Evolutionary conservation across 2,113 vertebrate genomes (phyloP).

Genomic region (Odontophorus gujanensis): DNA sequence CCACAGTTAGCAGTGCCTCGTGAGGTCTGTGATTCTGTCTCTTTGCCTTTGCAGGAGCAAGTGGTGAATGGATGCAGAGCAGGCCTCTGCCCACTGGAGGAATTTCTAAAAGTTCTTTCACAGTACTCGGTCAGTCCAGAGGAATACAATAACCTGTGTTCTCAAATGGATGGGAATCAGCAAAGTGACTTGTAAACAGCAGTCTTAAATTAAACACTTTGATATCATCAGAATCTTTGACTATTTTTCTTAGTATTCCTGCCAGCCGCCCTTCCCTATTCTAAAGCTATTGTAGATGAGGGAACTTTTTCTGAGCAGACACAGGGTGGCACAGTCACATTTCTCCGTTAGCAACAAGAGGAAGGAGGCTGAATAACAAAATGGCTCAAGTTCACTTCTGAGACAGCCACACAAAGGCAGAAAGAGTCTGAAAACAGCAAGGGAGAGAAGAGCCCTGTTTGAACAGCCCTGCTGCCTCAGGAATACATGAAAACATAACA

Average conservation of each 20-base stretch:
- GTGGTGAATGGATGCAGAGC: slow-evolving; percentile 86
- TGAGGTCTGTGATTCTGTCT: background rate
- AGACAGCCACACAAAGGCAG: background rate
- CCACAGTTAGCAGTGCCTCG: background rate
- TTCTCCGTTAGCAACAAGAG: slow-evolving; percentile 9
- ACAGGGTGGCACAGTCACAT: slow-evolving; percentile 37
- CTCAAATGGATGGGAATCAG: background rate
- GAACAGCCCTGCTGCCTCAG: background rate
- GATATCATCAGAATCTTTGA: background rate
- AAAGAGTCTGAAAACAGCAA: background rate
- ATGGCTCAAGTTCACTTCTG: background rate
- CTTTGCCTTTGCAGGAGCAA: slow-evolving; percentile 81
- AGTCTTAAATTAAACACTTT: slow-evolving; percentile 63
- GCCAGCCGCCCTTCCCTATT: background rate
- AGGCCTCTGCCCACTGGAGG: slow-evolving; percentile 87
- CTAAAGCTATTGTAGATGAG: background rate
- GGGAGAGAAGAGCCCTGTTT: background rate
- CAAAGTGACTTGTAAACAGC: background rate
- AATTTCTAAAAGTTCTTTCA: slow-evolving; percentile 84
- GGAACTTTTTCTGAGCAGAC: background rate
- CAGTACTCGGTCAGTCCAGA: slow-evolving; percentile 77
- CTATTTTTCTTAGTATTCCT: background rate
- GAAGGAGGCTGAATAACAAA: background rate
- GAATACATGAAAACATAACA: background rate
- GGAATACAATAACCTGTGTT: slow-evolving; percentile 81